Evolutionary conservation across 2,797 vertebrate genomes (phyloP).

Genomic region (Gymnopithys bicolor): DNA sequence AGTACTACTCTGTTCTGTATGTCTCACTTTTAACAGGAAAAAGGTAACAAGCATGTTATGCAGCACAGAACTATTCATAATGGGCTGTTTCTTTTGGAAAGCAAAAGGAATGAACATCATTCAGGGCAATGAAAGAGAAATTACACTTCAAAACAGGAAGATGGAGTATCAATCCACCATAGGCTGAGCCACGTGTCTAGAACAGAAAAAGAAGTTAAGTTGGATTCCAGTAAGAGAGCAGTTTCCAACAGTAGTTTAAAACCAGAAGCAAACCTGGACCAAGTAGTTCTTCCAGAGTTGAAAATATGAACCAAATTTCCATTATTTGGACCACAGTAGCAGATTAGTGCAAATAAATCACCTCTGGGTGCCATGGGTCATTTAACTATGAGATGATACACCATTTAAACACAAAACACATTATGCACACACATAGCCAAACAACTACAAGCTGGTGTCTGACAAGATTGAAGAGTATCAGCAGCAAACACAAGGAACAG

Average conservation of each 20-base stretch:
- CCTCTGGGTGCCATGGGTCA: background rate
- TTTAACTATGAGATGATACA: background rate
- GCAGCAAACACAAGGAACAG: background rate
- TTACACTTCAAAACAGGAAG: background rate
- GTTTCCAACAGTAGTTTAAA: background rate
- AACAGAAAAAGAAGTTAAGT: background rate
- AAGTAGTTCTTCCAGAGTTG: background rate
- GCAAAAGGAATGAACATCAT: background rate
- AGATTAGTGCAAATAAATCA: background rate
- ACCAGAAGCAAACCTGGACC: background rate
- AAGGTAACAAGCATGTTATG: background rate
- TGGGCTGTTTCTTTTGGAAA: background rate
- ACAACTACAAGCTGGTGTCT: background rate
- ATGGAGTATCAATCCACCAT: background rate
- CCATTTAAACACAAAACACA: background rate
- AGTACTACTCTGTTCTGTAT: background rate
- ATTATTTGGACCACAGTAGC: background rate
- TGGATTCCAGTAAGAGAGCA: background rate
- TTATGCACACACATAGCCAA: accelerated
- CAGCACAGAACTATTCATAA: background rate
- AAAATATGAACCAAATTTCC: background rate
- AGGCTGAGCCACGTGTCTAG: background rate
- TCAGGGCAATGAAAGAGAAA: background rate
- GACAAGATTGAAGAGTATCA: background rate
- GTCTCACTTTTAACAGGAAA: background rate